Evolutionary conservation across 2,888 invertebrate species (phyloP), one percentile per base, ranked within the genome.

Genomic region (Sphecodes monilicornis): DNA sequence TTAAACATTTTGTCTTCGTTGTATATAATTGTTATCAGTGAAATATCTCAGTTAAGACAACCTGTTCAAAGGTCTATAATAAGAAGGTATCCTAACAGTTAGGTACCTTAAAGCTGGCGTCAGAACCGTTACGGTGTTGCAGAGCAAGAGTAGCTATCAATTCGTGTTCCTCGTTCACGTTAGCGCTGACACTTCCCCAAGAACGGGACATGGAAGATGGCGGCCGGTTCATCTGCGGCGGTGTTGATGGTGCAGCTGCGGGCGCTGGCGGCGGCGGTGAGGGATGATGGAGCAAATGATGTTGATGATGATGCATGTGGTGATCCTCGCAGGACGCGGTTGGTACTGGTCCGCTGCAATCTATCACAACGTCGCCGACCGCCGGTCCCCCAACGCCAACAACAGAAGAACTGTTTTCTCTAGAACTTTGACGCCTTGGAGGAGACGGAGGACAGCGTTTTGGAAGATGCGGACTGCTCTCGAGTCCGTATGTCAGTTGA

Each of bases 391-490:
- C 90, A 73, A 91, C 90, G 70, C 73, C 72, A 18, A 91, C 90
- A 46, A 90, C 85, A 43, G 88, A 80, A 36, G 90, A 87, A 39
- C 70, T 80, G 54, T 92, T 88, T 50, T 94, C 93, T 79, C 94
- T 92, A 6, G 95, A 95, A 83, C 94, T 97, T 91, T 97, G 97
- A 3, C 98, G 95, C 89, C 98, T 97, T 1, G 97, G 98, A 0
- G 98, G 98, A 85, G 97, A 97, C 0, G 98, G 98, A 0, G 98
- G 98, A 75, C 97, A 96, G 92, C 98, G 97, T 92, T 98, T 97
- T 66, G 97, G 96, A 91, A 97, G 96, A 95, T 97, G 96, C 5
- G 97, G 97, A 95, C 97, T 97, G 90, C 96, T 94, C 70, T 95
- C 94, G 5, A 93, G 90, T 26, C 94, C 94, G 72, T 94, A 94